phyloP scores from a whole-genome alignment of 2,797 vertebrate species.

The Lagocephalus sceleratus region DNA sequence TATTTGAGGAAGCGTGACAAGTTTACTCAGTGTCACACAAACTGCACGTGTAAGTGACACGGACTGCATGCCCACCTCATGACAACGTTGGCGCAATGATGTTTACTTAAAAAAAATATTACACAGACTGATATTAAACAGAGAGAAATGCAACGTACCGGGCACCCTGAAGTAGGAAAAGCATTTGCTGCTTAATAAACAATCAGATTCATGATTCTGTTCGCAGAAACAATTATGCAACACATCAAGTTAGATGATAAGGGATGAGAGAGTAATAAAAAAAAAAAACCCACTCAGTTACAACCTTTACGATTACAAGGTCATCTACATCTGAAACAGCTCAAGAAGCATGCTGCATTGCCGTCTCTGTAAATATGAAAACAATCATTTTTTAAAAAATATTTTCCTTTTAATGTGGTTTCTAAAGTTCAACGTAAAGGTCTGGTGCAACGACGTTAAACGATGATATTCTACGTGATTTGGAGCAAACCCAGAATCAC shows the following conservation, averaged over 20 bases:
- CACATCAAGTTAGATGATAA: constrained; percentile 1
- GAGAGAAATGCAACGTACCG: background rate
- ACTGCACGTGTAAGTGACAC: constrained; percentile 23
- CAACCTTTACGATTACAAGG: constrained; percentile 20
- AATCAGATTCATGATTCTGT: constrained; percentile 4
- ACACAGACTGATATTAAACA: no score
- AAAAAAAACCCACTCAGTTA: constrained; percentile 14
- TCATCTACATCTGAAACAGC: constrained; percentile 4
- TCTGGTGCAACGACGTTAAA: constrained; percentile 12
- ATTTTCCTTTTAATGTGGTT: background rate
- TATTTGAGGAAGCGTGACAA: constrained; percentile 39
- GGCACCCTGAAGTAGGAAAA: constrained; percentile 4
- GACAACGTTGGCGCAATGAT: background rate
- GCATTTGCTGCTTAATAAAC: constrained; percentile 4
- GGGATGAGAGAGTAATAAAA: constrained; percentile 1
- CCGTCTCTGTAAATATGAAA: background rate
- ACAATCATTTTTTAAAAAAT: background rate
- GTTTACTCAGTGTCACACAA: constrained; percentile 44
- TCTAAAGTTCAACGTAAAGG: no score
- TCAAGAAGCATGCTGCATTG: background rate
- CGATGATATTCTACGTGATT: constrained; percentile 36
- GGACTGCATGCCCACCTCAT: constrained; percentile 13
- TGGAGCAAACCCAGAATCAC: constrained; percentile 21
- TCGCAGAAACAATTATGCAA: constrained; percentile 15
- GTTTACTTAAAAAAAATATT: no score